Evolutionary conservation across 2,113 vertebrate species (phyloP), one percentile per base, ranked within the genome.

Genomic region (Scomber japonicus): DNA sequence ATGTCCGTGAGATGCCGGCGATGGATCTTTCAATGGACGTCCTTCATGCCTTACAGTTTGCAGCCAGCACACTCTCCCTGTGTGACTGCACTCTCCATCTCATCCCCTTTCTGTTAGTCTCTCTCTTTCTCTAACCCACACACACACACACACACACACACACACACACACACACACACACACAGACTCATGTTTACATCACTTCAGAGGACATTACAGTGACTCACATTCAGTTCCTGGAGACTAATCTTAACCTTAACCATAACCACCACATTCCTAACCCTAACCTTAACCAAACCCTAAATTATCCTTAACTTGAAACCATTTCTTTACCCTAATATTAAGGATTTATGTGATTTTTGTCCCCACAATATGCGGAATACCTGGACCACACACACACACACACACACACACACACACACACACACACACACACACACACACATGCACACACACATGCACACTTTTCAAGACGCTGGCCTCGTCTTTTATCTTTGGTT

Each of bases 81-180:
- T 84, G 79, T 85, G 78, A 65, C 69, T 84, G 65, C 59, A 69
- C 80, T 87, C 75, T 71, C 75, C 79, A 48, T 85, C 74, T 91
- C 85, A 91, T 86, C 88, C 89, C 70, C 85, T 88, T 89, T 89
- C 91, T 92, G 86, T 88, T 89, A 89, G 19, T 81, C 77, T 77
- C 59, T 73, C 71, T 75, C 78, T 17, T 54, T 35, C 45, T 19
- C 69, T 2, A n/a, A 11, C n/a, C 14, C 61, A 21, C 55, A 19
- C 11, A 19, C 50, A 48, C 61, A 46, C 60, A n/a, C 15, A 49
- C 57, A 54, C 55, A 19, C 11, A 19, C 61, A 21, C 55, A 19
- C 11, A 19, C 70, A 30, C 44, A 6, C 50, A 67, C 55, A 19
- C 11, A 19, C 61, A 21, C 55, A 19, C 11, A 19, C 70, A 30